These are phyloP conservation scores for Marmota flaviventris DNA, from an alignment of 2,113 vertebrate genomes.

Conservation along the genomic window DNA sequence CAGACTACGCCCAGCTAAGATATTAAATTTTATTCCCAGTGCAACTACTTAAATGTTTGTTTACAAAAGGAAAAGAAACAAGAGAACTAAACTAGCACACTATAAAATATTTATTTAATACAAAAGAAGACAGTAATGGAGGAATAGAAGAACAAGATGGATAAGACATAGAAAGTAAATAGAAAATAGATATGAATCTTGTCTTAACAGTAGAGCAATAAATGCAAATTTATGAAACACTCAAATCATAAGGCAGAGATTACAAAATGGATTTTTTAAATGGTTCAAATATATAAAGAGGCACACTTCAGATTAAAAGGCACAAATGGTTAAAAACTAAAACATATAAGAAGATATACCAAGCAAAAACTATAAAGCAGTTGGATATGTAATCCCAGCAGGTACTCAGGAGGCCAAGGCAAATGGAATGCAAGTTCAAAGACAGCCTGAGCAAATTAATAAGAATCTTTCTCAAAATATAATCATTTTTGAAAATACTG, in stretches of 20 bases:
- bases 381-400: neutral
- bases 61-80: constrained; percentile 8
- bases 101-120: constrained; percentile 12
- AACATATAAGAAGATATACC: neutral
- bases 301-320: neutral
- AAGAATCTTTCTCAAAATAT: neutral
- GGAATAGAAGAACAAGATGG: neutral
- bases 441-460: neutral
- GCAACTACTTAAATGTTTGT: neutral
- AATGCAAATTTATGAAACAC: neutral
- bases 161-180: neutral
- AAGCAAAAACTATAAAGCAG: neutral
- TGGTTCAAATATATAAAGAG: neutral
- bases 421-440: neutral
- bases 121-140: neutral
- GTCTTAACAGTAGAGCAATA: neutral
- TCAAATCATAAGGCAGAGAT: constrained; percentile 17
- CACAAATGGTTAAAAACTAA: neutral
- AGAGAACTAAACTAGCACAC: neutral
- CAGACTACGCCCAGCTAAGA: neutral
- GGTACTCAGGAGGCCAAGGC: neutral
- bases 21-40: neutral
- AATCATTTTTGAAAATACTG: neutral
- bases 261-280: neutral
- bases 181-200: constrained; percentile 1